Base-by-base conservation (phyloP, 35 echinoderm and acorn worm genomes). In the Stichopus chloronotus region DNA sequence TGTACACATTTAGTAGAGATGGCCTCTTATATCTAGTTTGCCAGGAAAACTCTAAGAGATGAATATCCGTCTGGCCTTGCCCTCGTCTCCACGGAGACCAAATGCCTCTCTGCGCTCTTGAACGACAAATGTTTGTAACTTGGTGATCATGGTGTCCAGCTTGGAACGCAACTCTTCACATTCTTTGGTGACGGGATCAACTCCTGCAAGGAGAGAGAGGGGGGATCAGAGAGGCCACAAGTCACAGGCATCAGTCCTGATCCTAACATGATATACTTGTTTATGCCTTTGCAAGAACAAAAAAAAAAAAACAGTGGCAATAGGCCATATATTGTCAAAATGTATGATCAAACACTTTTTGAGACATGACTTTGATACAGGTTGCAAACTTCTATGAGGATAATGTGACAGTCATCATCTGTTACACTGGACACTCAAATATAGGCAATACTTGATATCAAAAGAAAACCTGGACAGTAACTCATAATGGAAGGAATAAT, bases 111-210 rank as follows among this genome's bases (percentile, higher is more conserved):
- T 58, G 7, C 87, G 59, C 61, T 89, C 87, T 71, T 71, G 59
- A 24, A 71, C 65, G 60, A 89, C 87, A 71, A 89, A 89, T 63
- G 21, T 89, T 16, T 89, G 87, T 12, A 89, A 16, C 6, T 21
- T 17, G 60, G 11, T 7, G 10, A 94, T 81, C 94, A 94, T 94
- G 52, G 4, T 63, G 56, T 83, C 84, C 56, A 94, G 71, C 52
- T 94, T 94, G 20, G 19, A 25, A 19, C 56, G 52, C n/a, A 94
- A 22, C 12, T 91, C 52, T 6, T 91, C 81, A 78, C 78, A 91
- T 5, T 91, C 89, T 78, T 57, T 17, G 14, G 82, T 82, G 21
- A 86, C 60, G 0, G 94, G 68, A 61, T 94, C 94, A 72, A 91
- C 16, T 16, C 78, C 94, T 94, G 63, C 4, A 79, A 86, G 59